Evolutionary conservation across 2,888 invertebrate species (phyloP).

Genomic region (Sarcophaga rosellei): DNA sequence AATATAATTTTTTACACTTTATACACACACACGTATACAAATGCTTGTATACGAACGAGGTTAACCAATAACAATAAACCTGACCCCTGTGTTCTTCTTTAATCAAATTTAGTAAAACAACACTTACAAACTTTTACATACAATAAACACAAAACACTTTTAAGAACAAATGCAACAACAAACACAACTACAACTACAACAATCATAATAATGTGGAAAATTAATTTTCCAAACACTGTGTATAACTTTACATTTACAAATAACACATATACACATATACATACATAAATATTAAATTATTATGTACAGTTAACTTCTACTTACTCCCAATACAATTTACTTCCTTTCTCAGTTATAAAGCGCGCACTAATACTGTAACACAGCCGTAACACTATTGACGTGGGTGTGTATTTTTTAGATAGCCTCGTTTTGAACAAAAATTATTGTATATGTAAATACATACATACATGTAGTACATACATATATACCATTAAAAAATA

Average conservation of each 20-base stretch:
- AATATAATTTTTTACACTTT: too few species aligned
- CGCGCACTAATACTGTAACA: background rate
- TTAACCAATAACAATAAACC: slow-evolving; percentile 34
- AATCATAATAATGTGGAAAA: background rate
- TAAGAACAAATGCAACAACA: slow-evolving; percentile 1
- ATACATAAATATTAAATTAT: background rate
- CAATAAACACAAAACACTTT: background rate
- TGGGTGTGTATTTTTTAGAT: background rate
- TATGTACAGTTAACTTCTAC: background rate
- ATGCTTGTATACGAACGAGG: background rate
- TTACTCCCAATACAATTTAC: background rate
- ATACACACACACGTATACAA: slow-evolving; percentile 20
- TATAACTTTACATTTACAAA: background rate
- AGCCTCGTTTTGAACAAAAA: background rate
- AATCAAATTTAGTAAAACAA: background rate
- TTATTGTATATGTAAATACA: background rate
- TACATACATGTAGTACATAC: background rate
- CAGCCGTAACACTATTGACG: background rate
- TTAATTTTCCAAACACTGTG: background rate
- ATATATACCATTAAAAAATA: background rate
- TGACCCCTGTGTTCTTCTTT: slow-evolving; percentile 14
- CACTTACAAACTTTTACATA: slow-evolving; percentile 9
- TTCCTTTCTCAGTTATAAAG: background rate
- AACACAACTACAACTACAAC: background rate
- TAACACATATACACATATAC: background rate